A percentile compares a stretch with the other conserved stretches of the same genome.
phyloP scores from a whole-genome alignment of 2,113 vertebrate genomes.

The Centropus bengalensis region DNA sequence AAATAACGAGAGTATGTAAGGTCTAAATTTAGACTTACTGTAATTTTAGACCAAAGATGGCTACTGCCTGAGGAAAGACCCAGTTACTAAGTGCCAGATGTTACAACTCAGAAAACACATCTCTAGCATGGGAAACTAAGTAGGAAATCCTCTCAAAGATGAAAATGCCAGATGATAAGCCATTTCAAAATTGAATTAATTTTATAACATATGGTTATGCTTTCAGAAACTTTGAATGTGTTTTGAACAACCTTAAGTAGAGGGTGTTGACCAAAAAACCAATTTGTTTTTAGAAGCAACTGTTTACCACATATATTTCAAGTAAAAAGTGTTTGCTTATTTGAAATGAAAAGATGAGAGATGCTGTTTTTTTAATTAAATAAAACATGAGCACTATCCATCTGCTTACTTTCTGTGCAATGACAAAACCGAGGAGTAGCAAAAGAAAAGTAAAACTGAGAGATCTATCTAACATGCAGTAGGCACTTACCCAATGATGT shows the following conservation, averaged over 20 bases:
- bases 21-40: background rate
- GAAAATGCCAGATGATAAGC: constrained; percentile 36
- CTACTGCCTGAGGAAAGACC: constrained; percentile 29
- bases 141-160: constrained; percentile 22
- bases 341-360: background rate
- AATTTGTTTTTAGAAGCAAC: background rate
- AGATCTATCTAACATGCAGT: background rate
- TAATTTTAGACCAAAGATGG: background rate
- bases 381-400: background rate
- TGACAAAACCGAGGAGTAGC: background rate
- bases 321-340: background rate
- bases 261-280: background rate
- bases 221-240: background rate
- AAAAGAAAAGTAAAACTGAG: background rate
- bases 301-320: background rate
- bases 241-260: background rate
- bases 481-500: background rate
- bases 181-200: constrained; percentile 35
- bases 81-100: constrained; percentile 35
- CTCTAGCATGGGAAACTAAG: constrained; percentile 1
- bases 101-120: constrained; percentile 40
- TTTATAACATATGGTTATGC: background rate
- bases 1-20: background rate
- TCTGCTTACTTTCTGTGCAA: background rate
- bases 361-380: background rate